Conservation (phyloP, 2,888 invertebrate species). For the Diaprepes abbreviatus region DNA sequence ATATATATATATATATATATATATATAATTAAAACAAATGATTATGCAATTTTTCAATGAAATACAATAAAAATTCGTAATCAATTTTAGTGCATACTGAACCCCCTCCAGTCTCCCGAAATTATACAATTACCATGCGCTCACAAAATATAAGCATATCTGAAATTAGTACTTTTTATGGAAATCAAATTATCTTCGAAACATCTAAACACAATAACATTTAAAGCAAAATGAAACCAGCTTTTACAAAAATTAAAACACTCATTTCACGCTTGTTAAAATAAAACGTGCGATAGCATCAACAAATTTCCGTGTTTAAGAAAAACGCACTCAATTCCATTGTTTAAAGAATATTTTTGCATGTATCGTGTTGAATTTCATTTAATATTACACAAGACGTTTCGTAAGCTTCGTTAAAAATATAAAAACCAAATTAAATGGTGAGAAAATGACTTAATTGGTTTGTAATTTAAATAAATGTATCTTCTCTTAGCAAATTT, state of each 20-base stretch:
- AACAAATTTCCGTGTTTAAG: neutral
- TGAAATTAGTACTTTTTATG: no score
- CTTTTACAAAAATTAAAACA: neutral
- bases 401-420: constrained; percentile 22
- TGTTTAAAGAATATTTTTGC: constrained; percentile 9
- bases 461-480: constrained; percentile 16
- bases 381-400: constrained; percentile 9
- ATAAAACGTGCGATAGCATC: constrained; percentile 7
- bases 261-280: neutral
- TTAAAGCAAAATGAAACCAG: no score
- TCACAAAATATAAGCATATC: no score
- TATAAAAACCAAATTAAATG: constrained; percentile 10
- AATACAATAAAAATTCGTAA: no score
- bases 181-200: no score
- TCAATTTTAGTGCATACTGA: no score
- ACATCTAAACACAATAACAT: no score
- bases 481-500: constrained; percentile 20
- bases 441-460: constrained; percentile 32
- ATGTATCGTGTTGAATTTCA: neutral
- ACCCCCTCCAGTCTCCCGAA: no score
- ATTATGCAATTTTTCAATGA: no score
- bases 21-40: no score
- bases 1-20: no score
- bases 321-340: constrained; percentile 3
- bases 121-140: no score